Base-by-base conservation (phyloP, 1,140 invertebrate species). In the Holotrichia oblita region DNA sequence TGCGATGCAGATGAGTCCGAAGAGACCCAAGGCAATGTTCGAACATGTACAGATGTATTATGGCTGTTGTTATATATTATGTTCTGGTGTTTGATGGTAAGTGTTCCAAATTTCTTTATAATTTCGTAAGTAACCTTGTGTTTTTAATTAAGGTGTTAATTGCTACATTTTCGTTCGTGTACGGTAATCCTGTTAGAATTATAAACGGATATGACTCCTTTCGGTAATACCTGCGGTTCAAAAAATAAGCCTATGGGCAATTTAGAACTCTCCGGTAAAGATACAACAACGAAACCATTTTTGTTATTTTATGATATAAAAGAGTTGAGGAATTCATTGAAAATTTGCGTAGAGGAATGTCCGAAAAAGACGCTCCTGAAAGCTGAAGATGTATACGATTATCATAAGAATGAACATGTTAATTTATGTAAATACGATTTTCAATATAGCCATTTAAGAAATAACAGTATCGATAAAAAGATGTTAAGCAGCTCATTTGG, bases 171-270 rank as follows among this genome's bases (percentile, higher is more conserved):
- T 94, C 96, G 2, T 92, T 97, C 85, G 93, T 95, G 8, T 96
- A 96, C 88, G 96, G 97, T 0, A 96, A 96, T 88, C 96, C 96
- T 3, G 87, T 93, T 81, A 90, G 96, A 79, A 90, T 98, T 6
- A 93, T 97, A 78, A 96, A 97, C 90, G 97, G 97, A 64, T 97
- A 96, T 87, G 97, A 99, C 86, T 97, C 95, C 81, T 98, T 96
- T 89, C n/a, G n/a, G 97, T n/a, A 98, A 98, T 87, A 96, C 95
- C 40, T 99, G 97, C 88, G 96, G 96, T 24, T 92, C 94, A 64
- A 92, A 93, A 81, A 95, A 95, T 86, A 91, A 92, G 80, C 91
- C 92, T 80, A 92, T 95, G 80, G 91, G 91, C 40, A 92, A 92
- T 82, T 90, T 94, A 82, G 90, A 93, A 6, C 87, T 95, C 42